These are phyloP conservation scores for Prionchulus punctatus DNA, from an alignment of 2,888 invertebrate genomes.

Conservation along the genomic window DNA sequence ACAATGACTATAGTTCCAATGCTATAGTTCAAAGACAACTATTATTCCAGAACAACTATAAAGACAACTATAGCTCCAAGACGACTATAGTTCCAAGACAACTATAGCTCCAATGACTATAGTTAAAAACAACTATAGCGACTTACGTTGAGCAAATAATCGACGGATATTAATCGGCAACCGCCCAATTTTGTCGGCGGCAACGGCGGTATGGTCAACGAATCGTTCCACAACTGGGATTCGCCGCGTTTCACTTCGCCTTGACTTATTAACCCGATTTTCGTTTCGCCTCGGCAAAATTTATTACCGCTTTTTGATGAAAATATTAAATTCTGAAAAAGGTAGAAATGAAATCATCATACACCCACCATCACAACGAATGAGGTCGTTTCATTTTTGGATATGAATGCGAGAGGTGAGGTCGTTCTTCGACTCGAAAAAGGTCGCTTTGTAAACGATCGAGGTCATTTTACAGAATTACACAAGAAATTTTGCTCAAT, in stretches of 20 bases:
- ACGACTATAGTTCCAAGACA: background rate
- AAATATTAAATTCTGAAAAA: constrained; percentile 14
- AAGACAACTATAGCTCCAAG: background rate
- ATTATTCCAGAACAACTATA: constrained; percentile 1
- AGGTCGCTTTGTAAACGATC: too few relatives aligned
- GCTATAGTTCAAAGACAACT: background rate
- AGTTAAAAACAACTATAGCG: background rate
- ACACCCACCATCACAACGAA: background rate
- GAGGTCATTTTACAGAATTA: too few relatives aligned
- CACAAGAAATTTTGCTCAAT: too few relatives aligned
- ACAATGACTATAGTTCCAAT: too few relatives aligned
- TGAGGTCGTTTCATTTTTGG: too few relatives aligned
- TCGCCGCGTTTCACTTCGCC: constrained; percentile 5
- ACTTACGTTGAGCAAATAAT: constrained; percentile 17
- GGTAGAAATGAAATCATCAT: background rate
- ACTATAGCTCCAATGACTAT: background rate
- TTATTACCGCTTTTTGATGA: constrained; percentile 7
- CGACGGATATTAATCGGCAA: constrained; percentile 17
- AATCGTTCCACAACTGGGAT: constrained; percentile 11
- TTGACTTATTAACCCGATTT: constrained; percentile 10
- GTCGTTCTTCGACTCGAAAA: too few relatives aligned
- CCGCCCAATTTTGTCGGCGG: constrained; percentile 19
- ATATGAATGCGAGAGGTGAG: too few relatives aligned
- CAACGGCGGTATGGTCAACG: constrained; percentile 16
- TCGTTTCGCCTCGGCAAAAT: constrained; percentile 11